These are phyloP conservation scores for Limonius californicus DNA, from an alignment of 1,140 invertebrate genomes.

Conservation along the genomic window DNA sequence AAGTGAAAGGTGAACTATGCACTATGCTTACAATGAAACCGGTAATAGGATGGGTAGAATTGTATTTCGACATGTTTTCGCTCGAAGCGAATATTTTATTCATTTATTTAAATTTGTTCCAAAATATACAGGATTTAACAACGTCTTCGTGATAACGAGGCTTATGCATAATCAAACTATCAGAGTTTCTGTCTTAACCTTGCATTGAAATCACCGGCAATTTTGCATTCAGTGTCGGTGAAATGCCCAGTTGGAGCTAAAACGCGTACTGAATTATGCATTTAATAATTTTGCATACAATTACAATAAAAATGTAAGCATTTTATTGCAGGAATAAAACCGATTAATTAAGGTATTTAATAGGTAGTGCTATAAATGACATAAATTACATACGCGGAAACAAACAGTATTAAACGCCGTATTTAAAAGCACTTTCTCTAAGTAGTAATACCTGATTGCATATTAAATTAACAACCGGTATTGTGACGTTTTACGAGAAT, in stretches of 20 bases:
- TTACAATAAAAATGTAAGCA: not conserved
- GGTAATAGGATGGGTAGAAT: constrained; percentile 7
- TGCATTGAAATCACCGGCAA: not conserved
- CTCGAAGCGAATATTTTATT: not conserved
- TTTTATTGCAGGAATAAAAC: too few relatives aligned
- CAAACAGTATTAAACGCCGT: too few relatives aligned
- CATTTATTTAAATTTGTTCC: not conserved
- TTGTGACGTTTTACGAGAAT: not conserved
- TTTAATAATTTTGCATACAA: not conserved
- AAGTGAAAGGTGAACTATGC: constrained; percentile 9
- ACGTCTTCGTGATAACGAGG: too few relatives aligned
- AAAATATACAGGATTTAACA: not conserved
- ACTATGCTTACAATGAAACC: not conserved
- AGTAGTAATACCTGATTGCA: not conserved
- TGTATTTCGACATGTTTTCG: not conserved
- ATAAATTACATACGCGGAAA: too few relatives aligned
- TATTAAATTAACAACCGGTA: not conserved
- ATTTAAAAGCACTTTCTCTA: not conserved
- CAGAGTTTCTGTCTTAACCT: not conserved
- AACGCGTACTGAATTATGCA: too few relatives aligned
- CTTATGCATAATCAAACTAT: too few relatives aligned
- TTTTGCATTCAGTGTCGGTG: too few relatives aligned
- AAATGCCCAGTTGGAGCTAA: too few relatives aligned
- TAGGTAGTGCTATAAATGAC: not conserved
- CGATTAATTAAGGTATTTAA: not conserved